phyloP scores from a whole-genome alignment of 2,888 invertebrate genomes.

The Temnothorax rugatulus region DNA sequence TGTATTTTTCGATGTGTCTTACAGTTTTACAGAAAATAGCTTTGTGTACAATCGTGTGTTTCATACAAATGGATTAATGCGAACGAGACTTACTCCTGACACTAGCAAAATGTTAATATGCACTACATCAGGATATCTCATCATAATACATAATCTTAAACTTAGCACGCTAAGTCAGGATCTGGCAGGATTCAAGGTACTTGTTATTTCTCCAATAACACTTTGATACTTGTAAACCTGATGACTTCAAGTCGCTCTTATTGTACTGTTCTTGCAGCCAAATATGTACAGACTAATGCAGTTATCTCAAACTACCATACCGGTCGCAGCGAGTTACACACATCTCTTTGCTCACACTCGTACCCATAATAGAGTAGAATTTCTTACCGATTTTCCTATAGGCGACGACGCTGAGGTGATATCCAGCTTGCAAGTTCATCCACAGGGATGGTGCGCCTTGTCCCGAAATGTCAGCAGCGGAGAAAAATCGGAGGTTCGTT shows the following conservation, averaged over 20 bases:
- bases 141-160: constrained; percentile 96
- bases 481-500: constrained; percentile 93
- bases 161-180: constrained; percentile 93
- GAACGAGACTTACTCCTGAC: constrained; percentile 95
- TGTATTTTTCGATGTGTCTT: not conserved
- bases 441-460: constrained; percentile 95
- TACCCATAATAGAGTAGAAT: constrained; percentile 94
- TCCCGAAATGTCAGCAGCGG: constrained; percentile 95
- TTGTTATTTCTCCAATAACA: not conserved
- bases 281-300: constrained; percentile 96
- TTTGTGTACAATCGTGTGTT: constrained; percentile 94
- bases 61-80: constrained; percentile 94
- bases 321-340: constrained; percentile 93
- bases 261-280: constrained; percentile 89
- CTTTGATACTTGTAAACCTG: not conserved
- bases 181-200: constrained; percentile 94
- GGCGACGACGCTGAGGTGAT: constrained; percentile 96
- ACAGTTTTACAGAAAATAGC: constrained; percentile 90
- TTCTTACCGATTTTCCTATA: constrained; percentile 95
- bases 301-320: constrained; percentile 93
- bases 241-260: constrained; percentile 28
- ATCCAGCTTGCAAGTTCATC: constrained; percentile 95
- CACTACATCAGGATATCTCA: constrained; percentile 95
- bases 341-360: constrained; percentile 92
- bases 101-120: constrained; percentile 95